Conservation (phyloP, 1,140 invertebrate species). For the Drosophila trapezifrons region DNA sequence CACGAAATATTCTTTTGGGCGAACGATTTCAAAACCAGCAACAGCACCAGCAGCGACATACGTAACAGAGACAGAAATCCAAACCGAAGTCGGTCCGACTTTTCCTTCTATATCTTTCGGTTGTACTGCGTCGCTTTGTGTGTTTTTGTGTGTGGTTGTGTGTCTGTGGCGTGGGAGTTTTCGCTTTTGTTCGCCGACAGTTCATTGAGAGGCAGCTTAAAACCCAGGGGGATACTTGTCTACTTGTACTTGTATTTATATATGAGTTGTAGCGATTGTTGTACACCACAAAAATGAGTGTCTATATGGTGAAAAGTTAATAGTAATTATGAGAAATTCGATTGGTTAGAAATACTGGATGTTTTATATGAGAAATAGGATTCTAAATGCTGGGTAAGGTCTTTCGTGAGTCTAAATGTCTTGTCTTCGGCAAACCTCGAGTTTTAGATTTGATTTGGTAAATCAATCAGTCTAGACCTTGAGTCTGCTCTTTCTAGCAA, state of each 20-base stretch:
- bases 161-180: conserved; percentile 70
- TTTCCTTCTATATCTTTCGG: conserved; percentile 44
- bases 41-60: conserved; percentile 25
- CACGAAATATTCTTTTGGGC: conserved; percentile 77
- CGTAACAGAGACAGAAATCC: conserved; percentile 45
- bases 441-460: conserved; percentile 3
- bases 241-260: conserved; percentile 42
- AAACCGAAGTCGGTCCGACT: conserved; percentile 30
- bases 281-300: background rate
- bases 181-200: conserved; percentile 61
- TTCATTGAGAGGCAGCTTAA: conserved; percentile 51
- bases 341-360: background rate
- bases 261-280: conserved; percentile 19
- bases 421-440: background rate
- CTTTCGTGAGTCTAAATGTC: no score
- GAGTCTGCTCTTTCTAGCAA: background rate
- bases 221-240: conserved; percentile 28
- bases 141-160: conserved; percentile 22
- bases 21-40: conserved; percentile 60
- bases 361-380: no score
- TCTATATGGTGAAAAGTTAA: background rate
- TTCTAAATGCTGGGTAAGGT: background rate
- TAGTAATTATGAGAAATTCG: background rate
- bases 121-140: conserved; percentile 15
- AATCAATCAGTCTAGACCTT: conserved; percentile 15